phyloP scores from a whole-genome alignment of 2,113 vertebrate species.

The Hemichromis elongatus region DNA sequence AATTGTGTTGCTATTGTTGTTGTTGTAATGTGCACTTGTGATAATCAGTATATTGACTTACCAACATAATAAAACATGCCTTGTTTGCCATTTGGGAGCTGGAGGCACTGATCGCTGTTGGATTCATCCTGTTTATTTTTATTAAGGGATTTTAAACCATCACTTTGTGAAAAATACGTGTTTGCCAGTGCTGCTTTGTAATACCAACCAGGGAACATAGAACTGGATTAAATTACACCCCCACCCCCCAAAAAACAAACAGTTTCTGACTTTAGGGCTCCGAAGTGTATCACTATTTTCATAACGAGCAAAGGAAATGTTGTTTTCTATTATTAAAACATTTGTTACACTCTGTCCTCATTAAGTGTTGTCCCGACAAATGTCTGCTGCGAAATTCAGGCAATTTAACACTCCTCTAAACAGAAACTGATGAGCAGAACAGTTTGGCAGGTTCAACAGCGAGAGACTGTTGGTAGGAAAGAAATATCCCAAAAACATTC shows the following conservation, averaged over 20 bases:
- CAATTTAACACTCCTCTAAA: background rate
- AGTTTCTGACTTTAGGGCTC: background rate
- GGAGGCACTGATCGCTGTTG: background rate
- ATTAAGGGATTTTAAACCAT: slow-evolving; percentile 14
- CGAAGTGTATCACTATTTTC: background rate
- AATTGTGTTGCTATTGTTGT: background rate
- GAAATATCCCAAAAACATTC: background rate
- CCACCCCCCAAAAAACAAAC: background rate
- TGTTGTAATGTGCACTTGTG: background rate
- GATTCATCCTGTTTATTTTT: slow-evolving; percentile 19
- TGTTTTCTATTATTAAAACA: background rate
- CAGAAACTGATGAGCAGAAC: background rate
- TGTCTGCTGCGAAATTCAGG: background rate
- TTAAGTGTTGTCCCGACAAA: background rate
- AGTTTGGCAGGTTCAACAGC: background rate
- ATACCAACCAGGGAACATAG: background rate
- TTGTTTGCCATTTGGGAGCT: slow-evolving; percentile 23
- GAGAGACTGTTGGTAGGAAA: background rate
- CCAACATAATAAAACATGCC: slow-evolving; percentile 18
- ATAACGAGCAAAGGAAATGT: background rate
- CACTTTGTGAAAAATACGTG: background rate
- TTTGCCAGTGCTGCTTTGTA: background rate
- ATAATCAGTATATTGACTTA: slow-evolving; percentile 12
- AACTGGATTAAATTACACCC: background rate
- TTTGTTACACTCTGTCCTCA: background rate